Conservation (phyloP, 2,888 invertebrate species). For the Gasteruption jaculator region DNA sequence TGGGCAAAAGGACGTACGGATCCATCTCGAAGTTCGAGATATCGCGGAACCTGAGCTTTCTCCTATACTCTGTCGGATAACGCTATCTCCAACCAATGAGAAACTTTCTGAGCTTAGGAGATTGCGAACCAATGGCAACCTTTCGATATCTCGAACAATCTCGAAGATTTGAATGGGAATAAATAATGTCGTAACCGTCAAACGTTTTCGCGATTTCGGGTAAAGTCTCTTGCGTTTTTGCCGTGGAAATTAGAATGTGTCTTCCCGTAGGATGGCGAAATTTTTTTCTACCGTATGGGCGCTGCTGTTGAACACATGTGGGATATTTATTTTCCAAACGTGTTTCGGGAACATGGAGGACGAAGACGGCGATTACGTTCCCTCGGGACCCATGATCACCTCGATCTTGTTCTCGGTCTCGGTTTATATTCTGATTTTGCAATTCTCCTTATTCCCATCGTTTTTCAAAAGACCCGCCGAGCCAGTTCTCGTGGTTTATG, state of each 20-base stretch:
- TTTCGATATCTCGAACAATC: too few relatives aligned
- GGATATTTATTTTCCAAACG: slow-evolving; percentile 35
- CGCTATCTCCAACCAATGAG: too few relatives aligned
- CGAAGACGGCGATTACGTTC: slow-evolving; percentile 31
- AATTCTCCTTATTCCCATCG: slow-evolving; percentile 31
- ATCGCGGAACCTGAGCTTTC: too few relatives aligned
- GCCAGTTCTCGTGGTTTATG: slow-evolving; percentile 31
- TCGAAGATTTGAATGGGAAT: too few relatives aligned
- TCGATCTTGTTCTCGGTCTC: slow-evolving; percentile 34
- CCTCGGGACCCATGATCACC: slow-evolving; percentile 32
- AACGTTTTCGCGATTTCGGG: not conserved
- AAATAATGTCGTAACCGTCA: not conserved
- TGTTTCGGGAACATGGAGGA: slow-evolving; percentile 37
- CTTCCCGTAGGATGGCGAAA: slow-evolving; percentile 36
- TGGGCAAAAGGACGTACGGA: too few relatives aligned
- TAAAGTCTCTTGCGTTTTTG: too few relatives aligned
- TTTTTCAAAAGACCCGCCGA: slow-evolving; percentile 30
- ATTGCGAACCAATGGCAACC: too few relatives aligned
- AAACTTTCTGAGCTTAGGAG: too few relatives aligned
- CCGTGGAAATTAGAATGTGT: too few relatives aligned
- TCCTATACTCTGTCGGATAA: too few relatives aligned
- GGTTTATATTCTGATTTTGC: slow-evolving; percentile 32
- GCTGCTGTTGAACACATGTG: slow-evolving; percentile 30
- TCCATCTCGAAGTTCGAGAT: too few relatives aligned
- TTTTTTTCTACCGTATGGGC: slow-evolving; percentile 40